Conservation (phyloP, 1,140 invertebrate genomes). For the Andrena cerasifolii region DNA sequence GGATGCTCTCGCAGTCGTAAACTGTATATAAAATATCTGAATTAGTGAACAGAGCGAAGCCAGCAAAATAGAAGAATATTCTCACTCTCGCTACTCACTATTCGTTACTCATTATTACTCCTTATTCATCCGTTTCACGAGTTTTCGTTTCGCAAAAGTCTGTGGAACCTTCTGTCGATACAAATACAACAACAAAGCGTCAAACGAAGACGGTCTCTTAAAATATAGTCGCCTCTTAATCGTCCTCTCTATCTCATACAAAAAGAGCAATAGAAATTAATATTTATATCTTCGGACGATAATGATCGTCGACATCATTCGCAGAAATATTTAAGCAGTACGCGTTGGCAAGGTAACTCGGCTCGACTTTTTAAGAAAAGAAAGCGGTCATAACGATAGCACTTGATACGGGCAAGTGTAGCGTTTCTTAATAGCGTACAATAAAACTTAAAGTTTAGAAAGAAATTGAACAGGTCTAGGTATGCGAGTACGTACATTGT, state of each 20-base stretch:
- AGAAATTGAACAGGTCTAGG: not conserved
- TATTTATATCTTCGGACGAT: not conserved
- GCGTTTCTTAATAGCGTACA: not conserved
- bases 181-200: no score
- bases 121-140: not conserved
- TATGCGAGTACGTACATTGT: no score
- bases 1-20: not conserved
- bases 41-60: slow-evolving; percentile 25
- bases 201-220: not conserved
- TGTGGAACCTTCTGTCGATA: not conserved
- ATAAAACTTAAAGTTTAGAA: slow-evolving; percentile 2
- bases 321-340: not conserved
- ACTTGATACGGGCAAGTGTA: not conserved
- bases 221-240: slow-evolving; percentile 1
- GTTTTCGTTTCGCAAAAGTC: slow-evolving; percentile 22
- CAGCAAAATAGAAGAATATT: slow-evolving; percentile 43
- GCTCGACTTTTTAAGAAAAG: not conserved
- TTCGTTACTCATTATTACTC: not conserved
- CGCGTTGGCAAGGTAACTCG: not conserved
- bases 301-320: not conserved
- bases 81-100: slow-evolving; percentile 8
- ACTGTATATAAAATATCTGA: slow-evolving; percentile 35
- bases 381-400: not conserved
- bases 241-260: not conserved
- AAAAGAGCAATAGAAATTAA: not conserved